Evolutionary conservation across 2,888 invertebrate species (phyloP).

Genomic region (Anorthoa munda): DNA sequence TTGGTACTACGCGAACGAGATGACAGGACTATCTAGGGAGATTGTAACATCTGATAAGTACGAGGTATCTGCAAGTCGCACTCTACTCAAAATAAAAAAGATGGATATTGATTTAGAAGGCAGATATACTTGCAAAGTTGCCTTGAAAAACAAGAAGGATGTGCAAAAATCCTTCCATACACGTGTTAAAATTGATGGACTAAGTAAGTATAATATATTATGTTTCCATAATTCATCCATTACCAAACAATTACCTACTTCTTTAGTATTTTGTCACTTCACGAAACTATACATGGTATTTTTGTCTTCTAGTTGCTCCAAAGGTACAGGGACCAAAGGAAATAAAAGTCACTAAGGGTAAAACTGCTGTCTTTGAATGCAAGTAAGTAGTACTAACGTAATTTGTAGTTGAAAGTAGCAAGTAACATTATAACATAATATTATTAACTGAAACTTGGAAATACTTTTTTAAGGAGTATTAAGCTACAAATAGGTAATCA

Average conservation of each 20-base stretch:
- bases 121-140: conserved; percentile 54
- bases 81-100: conserved; percentile 51
- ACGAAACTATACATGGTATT: neutral
- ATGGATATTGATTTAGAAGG: conserved; percentile 55
- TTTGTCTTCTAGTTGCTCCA: conserved; percentile 41
- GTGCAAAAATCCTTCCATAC: conserved; percentile 44
- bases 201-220: conserved; percentile 48
- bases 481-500: neutral
- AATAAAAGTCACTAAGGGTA: conserved; percentile 33
- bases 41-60: conserved; percentile 52
- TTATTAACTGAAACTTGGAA: neutral
- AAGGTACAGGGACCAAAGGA: conserved; percentile 2
- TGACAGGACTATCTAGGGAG: conserved; percentile 11
- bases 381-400: conserved; percentile 30
- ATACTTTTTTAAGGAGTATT: neutral
- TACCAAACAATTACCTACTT: conserved; percentile 1
- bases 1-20: conserved; percentile 50
- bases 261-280: neutral
- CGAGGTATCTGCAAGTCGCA: conserved; percentile 47
- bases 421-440: too few relatives aligned
- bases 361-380: conserved; percentile 39
- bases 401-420: neutral
- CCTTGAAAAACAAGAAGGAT: conserved; percentile 39
- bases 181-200: conserved; percentile 48
- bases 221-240: neutral